Base-by-base conservation (phyloP, 1,140 invertebrate genomes). In the Cherax quadricarinatus region DNA sequence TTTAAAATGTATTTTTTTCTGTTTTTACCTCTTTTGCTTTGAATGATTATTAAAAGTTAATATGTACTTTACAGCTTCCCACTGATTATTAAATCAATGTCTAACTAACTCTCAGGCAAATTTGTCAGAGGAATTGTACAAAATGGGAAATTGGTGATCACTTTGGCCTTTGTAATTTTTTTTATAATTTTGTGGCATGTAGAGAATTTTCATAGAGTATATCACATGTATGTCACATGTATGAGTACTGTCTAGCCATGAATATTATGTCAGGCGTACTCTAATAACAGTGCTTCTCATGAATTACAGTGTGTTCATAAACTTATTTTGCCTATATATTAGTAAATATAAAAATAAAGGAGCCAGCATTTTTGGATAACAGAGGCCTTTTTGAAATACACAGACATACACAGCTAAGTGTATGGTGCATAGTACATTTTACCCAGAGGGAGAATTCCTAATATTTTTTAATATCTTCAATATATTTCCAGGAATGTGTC, bases 341-440 rank as follows among this genome's bases (percentile, higher is more conserved):
- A 60, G 30, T 66, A 21, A 49, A 86, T 10, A 21, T 78, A 79
- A 75, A 73, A n/a, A 66, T 41, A 88, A 88, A 81, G 53, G 53
- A 57, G 57, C 24, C 78, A 57, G 62, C 78, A 81, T 80, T 81
- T 88, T 88, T 88, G 86, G 73, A 81, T 88, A 88, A 79, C 78
- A 62, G 86, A 88, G 86, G 86, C 86, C 86, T 88, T 88, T 57
- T 49, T 88, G 78, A 53, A 79, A 49, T 80, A 79, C 51, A 82
- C 80, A 18, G 75, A 79, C 53, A 48, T 51, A 41, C 51, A 51
- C 70, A 60, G 48, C 4, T 57, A 41, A 41, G 53, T 57, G n/a
- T 88, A 53, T 41, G 21, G 62, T 88, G 86, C 86, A 88, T 24
- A 79, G 51, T 88, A 57, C 79, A 49, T 66, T 88, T 78, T 88